phyloP scores from a whole-genome alignment of 2,888 invertebrate genomes.

The Crematogaster levior region DNA sequence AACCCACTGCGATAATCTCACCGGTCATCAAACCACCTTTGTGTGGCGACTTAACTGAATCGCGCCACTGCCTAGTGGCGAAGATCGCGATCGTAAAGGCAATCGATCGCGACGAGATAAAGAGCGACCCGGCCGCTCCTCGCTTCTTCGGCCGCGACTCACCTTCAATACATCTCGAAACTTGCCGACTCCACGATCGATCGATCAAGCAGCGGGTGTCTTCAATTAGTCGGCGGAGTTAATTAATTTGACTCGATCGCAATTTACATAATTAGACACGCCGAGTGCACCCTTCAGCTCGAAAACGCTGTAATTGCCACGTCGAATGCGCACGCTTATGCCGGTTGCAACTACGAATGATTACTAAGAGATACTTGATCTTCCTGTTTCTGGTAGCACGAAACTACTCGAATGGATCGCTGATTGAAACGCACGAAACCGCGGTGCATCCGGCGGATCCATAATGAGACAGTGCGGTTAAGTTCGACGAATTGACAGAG shows the following conservation, averaged over 20 bases:
- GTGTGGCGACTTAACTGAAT: slow-evolving; percentile 9
- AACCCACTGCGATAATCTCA: not conserved
- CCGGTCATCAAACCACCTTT: not conserved
- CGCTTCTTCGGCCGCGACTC: slow-evolving; percentile 5
- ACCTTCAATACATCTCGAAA: slow-evolving; percentile 14
- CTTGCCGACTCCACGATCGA: slow-evolving; percentile 69
- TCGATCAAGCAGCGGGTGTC: slow-evolving; percentile 76
- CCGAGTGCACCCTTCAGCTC: slow-evolving; percentile 43
- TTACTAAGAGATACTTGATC: slow-evolving; percentile 19
- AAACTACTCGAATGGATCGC: slow-evolving; percentile 28
- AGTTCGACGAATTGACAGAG: slow-evolving; percentile 23
- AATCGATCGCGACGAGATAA: slow-evolving; percentile 37
- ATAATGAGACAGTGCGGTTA: slow-evolving; percentile 21
- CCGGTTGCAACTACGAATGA: slow-evolving; percentile 35
- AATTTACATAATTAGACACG: slow-evolving; percentile 74
- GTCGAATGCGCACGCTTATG: slow-evolving; percentile 55
- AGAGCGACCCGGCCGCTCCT: too few species aligned
- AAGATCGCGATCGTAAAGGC: slow-evolving; percentile 25
- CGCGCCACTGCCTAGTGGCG: not conserved
- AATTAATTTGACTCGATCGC: slow-evolving; percentile 75
- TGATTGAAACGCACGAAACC: slow-evolving; percentile 45
- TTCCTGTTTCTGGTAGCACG: slow-evolving; percentile 39
- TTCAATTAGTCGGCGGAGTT: slow-evolving; percentile 72
- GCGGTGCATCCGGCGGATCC: slow-evolving; percentile 14
- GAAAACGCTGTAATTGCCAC: slow-evolving; percentile 56